Evolutionary conservation across 2,888 invertebrate genomes (phyloP).

Genomic region (Campoletis raptor): DNA sequence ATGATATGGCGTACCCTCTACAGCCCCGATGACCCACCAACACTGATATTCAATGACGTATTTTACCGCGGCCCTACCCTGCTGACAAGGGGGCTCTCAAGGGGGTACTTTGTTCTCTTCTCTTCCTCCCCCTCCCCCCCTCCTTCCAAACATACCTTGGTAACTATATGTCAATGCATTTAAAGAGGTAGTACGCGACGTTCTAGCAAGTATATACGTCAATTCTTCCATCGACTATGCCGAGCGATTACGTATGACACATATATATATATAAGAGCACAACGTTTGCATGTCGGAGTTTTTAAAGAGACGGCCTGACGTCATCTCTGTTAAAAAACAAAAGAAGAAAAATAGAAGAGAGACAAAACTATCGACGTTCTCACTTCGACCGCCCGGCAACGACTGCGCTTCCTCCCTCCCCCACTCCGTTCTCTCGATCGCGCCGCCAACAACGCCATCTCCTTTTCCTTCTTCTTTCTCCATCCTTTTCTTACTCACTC

Average conservation of each 20-base stretch:
- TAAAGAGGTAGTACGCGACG: conserved; percentile 66
- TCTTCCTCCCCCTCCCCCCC: not conserved
- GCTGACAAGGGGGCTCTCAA: conserved; percentile 2
- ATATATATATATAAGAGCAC: conserved; percentile 25
- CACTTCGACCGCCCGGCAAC: conserved; percentile 15
- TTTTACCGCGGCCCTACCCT: conserved; percentile 27
- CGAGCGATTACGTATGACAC: conserved; percentile 59
- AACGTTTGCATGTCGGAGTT: conserved; percentile 46
- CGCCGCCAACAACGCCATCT: not conserved
- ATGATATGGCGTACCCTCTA: conserved; percentile 28
- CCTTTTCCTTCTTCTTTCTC: not conserved
- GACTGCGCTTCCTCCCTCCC: conserved; percentile 39
- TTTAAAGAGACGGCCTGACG: conserved; percentile 66
- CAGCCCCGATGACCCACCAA: conserved; percentile 69
- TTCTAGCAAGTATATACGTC: conserved; percentile 60
- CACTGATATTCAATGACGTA: conserved; percentile 69
- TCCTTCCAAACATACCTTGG: not conserved
- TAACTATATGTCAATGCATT: conserved; percentile 67
- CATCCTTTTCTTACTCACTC: not conserved
- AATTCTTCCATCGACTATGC: conserved; percentile 64
- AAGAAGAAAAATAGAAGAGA: not conserved
- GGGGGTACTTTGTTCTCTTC: not conserved
- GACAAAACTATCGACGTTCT: conserved; percentile 2
- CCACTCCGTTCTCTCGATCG: conserved; percentile 13
- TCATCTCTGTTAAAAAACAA: conserved; percentile 49